These are phyloP conservation scores for Misgurnus mizolepis DNA, from an alignment of 2,113 vertebrate species.

Conservation along the genomic window DNA sequence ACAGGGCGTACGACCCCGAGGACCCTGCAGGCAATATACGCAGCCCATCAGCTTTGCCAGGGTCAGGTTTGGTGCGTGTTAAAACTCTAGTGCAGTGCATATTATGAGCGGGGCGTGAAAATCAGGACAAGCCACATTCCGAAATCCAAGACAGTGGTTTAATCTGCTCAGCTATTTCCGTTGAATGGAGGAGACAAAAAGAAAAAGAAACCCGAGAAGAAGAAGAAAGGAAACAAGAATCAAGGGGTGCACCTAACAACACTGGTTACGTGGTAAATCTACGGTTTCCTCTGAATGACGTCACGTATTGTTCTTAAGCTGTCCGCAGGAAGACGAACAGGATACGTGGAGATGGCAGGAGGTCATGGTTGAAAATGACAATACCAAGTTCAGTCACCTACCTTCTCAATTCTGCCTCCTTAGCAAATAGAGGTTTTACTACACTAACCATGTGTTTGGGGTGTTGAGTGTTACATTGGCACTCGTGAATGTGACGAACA, in stretches of 20 bases:
- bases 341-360: not conserved
- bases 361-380: constrained; percentile 4
- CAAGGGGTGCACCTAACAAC: too few relatives aligned
- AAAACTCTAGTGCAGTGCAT: not conserved
- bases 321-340: not conserved
- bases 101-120: not conserved
- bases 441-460: constrained; percentile 38
- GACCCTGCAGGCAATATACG: constrained; percentile 71
- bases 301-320: not conserved
- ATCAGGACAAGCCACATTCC: constrained; percentile 36
- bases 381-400: constrained; percentile 55
- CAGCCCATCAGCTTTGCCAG: constrained; percentile 62
- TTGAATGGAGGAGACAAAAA: not conserved
- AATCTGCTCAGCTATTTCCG: not conserved
- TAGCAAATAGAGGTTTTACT: constrained; percentile 54
- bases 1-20: constrained; percentile 72
- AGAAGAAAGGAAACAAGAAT: not conserved
- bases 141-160: not conserved
- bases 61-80: not conserved
- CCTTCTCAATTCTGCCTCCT: constrained; percentile 54
- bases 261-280: too few relatives aligned
- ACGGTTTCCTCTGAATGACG: constrained; percentile 8
- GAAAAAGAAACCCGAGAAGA: not conserved
- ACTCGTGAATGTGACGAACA: not conserved
- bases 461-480: not conserved